A percentile compares a stretch with the other conserved stretches of the same genome.
Evolutionary conservation across 2,888 invertebrate genomes (phyloP).

Genomic region (Xiphydria camelus): DNA sequence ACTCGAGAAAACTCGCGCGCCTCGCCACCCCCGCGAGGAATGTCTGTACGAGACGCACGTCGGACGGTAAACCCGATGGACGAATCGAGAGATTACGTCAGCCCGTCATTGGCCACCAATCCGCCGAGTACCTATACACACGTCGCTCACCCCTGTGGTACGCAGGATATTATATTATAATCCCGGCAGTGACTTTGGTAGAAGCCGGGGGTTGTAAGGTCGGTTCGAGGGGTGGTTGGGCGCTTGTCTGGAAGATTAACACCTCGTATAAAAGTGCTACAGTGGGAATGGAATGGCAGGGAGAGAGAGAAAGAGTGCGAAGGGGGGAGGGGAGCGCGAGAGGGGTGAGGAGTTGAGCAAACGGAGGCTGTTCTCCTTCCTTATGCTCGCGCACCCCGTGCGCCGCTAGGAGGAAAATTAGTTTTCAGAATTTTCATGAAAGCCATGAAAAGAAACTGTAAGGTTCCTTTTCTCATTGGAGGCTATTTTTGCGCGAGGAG

Average conservation of each 20-base stretch:
- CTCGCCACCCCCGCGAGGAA: too few relatives aligned
- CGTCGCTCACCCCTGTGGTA: too few relatives aligned
- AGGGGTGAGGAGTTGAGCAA: constrained; percentile 6
- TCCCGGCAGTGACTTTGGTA: constrained; percentile 41
- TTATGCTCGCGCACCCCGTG: constrained; percentile 23
- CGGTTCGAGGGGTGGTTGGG: constrained; percentile 18
- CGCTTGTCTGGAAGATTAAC: constrained; percentile 57
- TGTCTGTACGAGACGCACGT: too few relatives aligned
- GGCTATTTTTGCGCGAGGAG: constrained; percentile 53
- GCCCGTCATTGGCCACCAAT: too few relatives aligned
- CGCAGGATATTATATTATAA: constrained; percentile 50
- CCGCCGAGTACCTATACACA: too few relatives aligned
- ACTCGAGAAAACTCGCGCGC: too few relatives aligned
- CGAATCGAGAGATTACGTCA: too few relatives aligned
- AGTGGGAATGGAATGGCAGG: constrained; percentile 39
- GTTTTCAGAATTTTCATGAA: constrained; percentile 58
- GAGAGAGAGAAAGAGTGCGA: constrained; percentile 14
- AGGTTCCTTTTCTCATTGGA: constrained; percentile 56
- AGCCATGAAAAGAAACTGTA: constrained; percentile 54
- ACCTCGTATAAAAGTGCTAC: constrained; percentile 57
- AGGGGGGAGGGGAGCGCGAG: constrained; percentile 10
- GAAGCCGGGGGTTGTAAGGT: constrained; percentile 16
- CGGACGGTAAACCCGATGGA: too few relatives aligned
- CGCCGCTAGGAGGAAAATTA: constrained; percentile 52
- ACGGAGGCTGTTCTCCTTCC: constrained; percentile 31